Conservation (phyloP, 1,140 invertebrate species). For the Leptinotarsa lineolata region DNA sequence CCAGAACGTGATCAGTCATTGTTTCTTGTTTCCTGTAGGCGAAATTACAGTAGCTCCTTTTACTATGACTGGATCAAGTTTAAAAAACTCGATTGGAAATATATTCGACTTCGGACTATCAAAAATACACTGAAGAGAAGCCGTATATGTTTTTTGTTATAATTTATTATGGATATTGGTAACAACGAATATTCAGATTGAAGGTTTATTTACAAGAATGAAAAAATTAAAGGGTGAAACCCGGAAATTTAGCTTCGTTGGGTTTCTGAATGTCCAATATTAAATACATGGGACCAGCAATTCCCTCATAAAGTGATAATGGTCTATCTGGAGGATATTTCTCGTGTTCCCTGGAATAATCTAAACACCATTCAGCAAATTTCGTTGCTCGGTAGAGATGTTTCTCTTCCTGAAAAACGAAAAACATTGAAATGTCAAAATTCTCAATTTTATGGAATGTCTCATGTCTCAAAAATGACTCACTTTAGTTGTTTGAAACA, state of each 20-base stretch:
- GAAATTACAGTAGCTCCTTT: no score
- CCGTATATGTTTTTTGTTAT: no score
- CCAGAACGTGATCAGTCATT: no score
- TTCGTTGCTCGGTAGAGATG: constrained; percentile 78
- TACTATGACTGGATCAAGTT: no score
- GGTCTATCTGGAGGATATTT: constrained; percentile 75
- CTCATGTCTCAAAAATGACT: constrained; percentile 16
- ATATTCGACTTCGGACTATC: no score
- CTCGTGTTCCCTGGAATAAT: constrained; percentile 70
- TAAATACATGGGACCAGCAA: constrained; percentile 73
- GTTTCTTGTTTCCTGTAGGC: no score
- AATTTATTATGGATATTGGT: no score
- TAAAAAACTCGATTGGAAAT: no score
- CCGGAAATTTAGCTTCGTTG: constrained; percentile 69
- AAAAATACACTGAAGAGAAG: no score
- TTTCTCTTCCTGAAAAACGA: constrained; percentile 61
- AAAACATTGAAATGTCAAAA: background rate
- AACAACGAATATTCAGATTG: no score
- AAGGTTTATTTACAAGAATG: no score
- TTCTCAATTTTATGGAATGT: no score
- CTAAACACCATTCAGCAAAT: constrained; percentile 84
- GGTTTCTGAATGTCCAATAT: constrained; percentile 68
- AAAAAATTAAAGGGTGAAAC: constrained; percentile 50
- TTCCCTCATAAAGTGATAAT: constrained; percentile 85
- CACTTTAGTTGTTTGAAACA: constrained; percentile 82